These are phyloP conservation scores for Eurystomus glaucurus DNA, from an alignment of 2,797 vertebrate genomes.

Conservation along the genomic window DNA sequence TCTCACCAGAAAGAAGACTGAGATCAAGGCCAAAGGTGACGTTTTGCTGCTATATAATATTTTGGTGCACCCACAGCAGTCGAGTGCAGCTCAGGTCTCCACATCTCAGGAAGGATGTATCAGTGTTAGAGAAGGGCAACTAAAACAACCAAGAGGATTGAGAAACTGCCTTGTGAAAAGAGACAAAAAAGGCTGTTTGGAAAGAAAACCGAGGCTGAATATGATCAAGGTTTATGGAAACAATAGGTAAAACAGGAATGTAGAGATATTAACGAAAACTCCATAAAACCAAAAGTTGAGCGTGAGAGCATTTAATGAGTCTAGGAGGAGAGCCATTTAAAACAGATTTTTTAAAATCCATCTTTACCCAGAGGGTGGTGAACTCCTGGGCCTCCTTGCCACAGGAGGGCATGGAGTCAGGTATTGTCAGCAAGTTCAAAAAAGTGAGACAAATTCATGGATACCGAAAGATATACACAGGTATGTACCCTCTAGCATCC, in stretches of 20 bases:
- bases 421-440: background rate
- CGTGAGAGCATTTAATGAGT: background rate
- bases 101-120: background rate
- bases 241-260: background rate
- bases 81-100: background rate
- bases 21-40: background rate
- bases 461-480: background rate
- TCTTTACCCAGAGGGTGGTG: background rate
- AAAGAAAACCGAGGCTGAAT: background rate
- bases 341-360: background rate
- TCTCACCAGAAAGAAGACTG: background rate
- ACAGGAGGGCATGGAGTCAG: background rate
- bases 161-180: background rate
- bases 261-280: background rate
- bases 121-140: background rate
- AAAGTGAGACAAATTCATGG: background rate
- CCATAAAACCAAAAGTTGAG: background rate
- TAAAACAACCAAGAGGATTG: background rate
- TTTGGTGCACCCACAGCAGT: background rate
- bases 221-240: background rate
- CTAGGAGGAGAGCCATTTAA: background rate
- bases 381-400: background rate
- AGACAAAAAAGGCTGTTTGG: background rate
- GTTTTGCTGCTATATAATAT: background rate
- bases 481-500: background rate